Evolutionary conservation across 2,797 vertebrate species (phyloP).

Genomic region (Epinephelus malabaricus): DNA sequence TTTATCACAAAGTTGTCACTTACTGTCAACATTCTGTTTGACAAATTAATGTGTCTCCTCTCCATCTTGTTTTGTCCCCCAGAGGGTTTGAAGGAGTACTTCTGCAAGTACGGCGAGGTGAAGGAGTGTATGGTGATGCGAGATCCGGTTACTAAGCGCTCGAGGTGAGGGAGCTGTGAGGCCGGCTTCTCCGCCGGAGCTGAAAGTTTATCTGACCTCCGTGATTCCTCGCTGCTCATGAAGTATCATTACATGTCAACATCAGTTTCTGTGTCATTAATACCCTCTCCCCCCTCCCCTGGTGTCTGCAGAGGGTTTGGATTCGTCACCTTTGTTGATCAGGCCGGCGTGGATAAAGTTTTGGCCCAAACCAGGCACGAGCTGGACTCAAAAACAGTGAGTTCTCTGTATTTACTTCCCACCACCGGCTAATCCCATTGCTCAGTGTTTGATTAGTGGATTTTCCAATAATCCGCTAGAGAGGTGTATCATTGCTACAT

Average conservation of each 20-base stretch:
- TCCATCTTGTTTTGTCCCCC: slow-evolving; percentile 57
- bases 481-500: slow-evolving; percentile 71
- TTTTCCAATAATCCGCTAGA: slow-evolving; percentile 69
- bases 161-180: slow-evolving; percentile 91
- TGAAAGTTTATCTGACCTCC: slow-evolving; percentile 78
- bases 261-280: slow-evolving; percentile 67
- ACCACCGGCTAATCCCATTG: slow-evolving; percentile 70
- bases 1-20: not conserved
- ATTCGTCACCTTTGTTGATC: slow-evolving; percentile 98
- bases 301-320: slow-evolving; percentile 93
- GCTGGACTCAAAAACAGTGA: slow-evolving; percentile 99
- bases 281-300: slow-evolving; percentile 23
- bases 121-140: slow-evolving; percentile 99
- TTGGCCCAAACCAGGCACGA: slow-evolving; percentile 97
- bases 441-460: slow-evolving; percentile 73
- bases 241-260: slow-evolving; percentile 72
- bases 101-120: slow-evolving; percentile 99
- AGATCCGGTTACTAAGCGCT: slow-evolving; percentile 99
- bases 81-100: slow-evolving; percentile 99
- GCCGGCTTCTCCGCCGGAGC: slow-evolving; percentile 52
- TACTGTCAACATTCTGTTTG: not conserved
- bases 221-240: slow-evolving; percentile 68
- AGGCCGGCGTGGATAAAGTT: slow-evolving; percentile 99
- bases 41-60: not conserved
- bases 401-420: slow-evolving; percentile 82